Evolutionary conservation across 2,888 invertebrate genomes (phyloP).

Genomic region (Petrolisthes cinctipes): DNA sequence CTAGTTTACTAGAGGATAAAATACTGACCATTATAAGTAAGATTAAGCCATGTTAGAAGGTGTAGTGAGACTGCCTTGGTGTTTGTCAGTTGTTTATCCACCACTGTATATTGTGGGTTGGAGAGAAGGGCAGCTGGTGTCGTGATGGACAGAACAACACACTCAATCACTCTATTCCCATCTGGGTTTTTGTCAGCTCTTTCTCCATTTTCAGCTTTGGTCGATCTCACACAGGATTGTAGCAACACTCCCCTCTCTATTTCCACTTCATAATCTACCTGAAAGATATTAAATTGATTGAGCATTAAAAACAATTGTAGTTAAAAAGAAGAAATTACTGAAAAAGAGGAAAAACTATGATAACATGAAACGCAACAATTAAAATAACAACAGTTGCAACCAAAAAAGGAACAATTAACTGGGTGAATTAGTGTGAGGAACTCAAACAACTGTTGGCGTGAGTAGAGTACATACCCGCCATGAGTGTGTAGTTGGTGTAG

Average conservation of each 20-base stretch:
- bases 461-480: conserved; percentile 24
- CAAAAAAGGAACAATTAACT: not conserved
- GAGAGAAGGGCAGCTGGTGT: not conserved
- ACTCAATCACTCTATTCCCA: conserved; percentile 35
- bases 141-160: conserved; percentile 42
- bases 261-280: conserved; percentile 24
- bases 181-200: not conserved
- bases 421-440: not conserved
- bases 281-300: not conserved
- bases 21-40: conserved; percentile 45
- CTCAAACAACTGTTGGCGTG: not conserved
- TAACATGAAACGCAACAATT: not conserved
- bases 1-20: not conserved
- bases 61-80: conserved; percentile 45
- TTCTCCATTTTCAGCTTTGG: not conserved
- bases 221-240: not conserved
- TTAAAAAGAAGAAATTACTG: too few relatives aligned
- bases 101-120: conserved; percentile 27
- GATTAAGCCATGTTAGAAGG: conserved; percentile 54
- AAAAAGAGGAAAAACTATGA: not conserved
- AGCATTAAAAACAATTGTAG: not conserved
- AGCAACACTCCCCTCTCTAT: conserved; percentile 23
- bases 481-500: not conserved
- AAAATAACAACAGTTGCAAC: not conserved
- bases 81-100: conserved; percentile 23